Conservation (phyloP, 2,888 invertebrate species). For the Heliconius ethilla region DNA sequence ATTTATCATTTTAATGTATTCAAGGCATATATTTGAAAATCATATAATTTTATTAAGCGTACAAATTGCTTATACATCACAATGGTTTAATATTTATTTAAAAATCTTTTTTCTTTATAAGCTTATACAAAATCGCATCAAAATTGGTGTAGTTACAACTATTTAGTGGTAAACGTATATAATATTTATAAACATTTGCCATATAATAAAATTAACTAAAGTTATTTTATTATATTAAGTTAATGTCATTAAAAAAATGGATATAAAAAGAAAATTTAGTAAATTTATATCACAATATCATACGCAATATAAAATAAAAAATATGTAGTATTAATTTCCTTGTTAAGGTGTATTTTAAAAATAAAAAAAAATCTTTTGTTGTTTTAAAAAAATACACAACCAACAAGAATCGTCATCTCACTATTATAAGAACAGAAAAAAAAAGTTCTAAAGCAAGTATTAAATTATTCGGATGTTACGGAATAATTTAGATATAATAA, state of each 20-base stretch:
- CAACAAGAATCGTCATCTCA: background rate
- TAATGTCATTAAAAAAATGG: background rate
- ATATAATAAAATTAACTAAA: background rate
- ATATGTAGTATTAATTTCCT: background rate
- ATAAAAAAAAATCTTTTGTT: too few relatives aligned
- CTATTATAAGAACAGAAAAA: too few relatives aligned
- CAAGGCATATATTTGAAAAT: slow-evolving; percentile 4
- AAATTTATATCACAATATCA: background rate
- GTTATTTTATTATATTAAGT: background rate
- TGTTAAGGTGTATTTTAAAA: background rate
- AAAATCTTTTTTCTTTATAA: background rate
- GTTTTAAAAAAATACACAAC: background rate
- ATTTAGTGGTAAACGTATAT: background rate
- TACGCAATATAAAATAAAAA: background rate
- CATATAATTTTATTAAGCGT: slow-evolving; percentile 1
- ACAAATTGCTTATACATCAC: slow-evolving; percentile 8
- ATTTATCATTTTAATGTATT: background rate
- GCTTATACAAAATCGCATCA: slow-evolving; percentile 9
- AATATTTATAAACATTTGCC: slow-evolving; percentile 3
- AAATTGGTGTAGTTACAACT: background rate
- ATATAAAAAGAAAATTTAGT: background rate
- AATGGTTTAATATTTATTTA: slow-evolving; percentile 3
- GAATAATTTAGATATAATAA: too few relatives aligned
- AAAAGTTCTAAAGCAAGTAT: too few relatives aligned
- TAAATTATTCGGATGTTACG: too few relatives aligned